phyloP scores from a whole-genome alignment of 2,888 invertebrate species.

The Myathropa florea region DNA sequence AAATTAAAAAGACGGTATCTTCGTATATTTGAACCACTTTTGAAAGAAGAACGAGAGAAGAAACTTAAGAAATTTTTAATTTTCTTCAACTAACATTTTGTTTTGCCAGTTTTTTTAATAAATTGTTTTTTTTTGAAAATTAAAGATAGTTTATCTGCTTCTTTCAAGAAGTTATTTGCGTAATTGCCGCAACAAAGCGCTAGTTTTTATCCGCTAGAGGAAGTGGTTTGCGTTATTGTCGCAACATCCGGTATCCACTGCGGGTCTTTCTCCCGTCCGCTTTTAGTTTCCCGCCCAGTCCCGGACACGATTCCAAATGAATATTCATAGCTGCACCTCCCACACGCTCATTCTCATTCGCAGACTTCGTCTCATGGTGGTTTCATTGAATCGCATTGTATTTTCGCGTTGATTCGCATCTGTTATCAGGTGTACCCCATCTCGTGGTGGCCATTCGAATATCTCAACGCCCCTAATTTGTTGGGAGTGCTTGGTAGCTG shows the following conservation, averaged over 20 bases:
- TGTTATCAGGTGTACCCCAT: constrained; percentile 51
- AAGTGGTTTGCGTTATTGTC: too few relatives aligned
- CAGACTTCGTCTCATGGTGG: constrained; percentile 39
- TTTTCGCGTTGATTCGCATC: constrained; percentile 45
- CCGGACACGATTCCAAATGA: constrained; percentile 60
- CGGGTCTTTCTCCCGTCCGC: neutral
- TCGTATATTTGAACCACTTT: too few relatives aligned
- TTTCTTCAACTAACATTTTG: too few relatives aligned
- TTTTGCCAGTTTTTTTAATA: too few relatives aligned
- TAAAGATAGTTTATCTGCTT: too few relatives aligned
- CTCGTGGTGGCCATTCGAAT: constrained; percentile 22
- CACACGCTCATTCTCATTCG: neutral
- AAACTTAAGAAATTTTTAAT: too few relatives aligned
- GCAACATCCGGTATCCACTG: constrained; percentile 41
- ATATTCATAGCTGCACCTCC: constrained; percentile 57
- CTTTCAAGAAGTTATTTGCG: too few relatives aligned
- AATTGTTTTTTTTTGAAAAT: too few relatives aligned
- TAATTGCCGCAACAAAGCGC: too few relatives aligned
- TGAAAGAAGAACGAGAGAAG: too few relatives aligned
- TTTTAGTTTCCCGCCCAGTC: constrained; percentile 43
- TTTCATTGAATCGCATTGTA: constrained; percentile 68
- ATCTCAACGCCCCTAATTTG: constrained; percentile 52
- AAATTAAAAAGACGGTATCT: too few relatives aligned
- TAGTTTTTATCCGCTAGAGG: too few relatives aligned
- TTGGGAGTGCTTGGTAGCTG: neutral